Evolutionary conservation across 2,113 vertebrate genomes (phyloP), one percentile per base, ranked within the genome.

Genomic region (Empidonax traillii): DNA sequence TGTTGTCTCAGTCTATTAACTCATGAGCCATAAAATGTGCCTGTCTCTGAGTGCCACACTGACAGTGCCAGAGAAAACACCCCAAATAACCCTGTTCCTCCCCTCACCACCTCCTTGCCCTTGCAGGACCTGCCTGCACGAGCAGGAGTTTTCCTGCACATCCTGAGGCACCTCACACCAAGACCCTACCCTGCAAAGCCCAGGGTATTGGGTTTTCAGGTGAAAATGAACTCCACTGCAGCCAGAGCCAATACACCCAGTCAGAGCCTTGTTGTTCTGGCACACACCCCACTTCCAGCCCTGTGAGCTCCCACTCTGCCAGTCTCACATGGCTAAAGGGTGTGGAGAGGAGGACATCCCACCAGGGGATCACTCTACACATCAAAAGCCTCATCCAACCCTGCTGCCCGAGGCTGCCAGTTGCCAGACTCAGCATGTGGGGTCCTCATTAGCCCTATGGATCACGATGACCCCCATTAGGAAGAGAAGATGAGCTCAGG

Each of bases 331-430:
- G 11, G 41, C 51, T 84, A 39, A 74, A 59, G 49, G 72, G 37
- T 15, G 6, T 39, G 59, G 55, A 74, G 77, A 39, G 68, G 49
- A 90, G 35, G 39, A 90, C 44, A n/a, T 37, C 62, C 22, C 44
- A 59, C 62, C 1, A 0, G 13, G 2, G 33, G 27, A 83, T 46
- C 0, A 0, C n/a, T 56, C 44, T 71, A 21, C 14, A n/a, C 2
- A 4, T n/a, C 56, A 51, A 51, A 85, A 93, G 43, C 43, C 39
- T 7, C 35, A 13, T 59, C 52, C 3, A 4, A 59, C 43, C 46
- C 15, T 37, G n/a, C 30, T 65, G 49, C 53, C 35, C 15, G 27
- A 44, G 47, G 75, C 47, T 94, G 39, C 31, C 2, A 11, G 47
- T 5, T 63, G 46, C 56, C 37, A 66, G 37, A 37, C 15, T 56